Evolutionary conservation across 2,888 invertebrate genomes (phyloP), one percentile per base, ranked within the genome.

Genomic region (Apoderus coryli): DNA sequence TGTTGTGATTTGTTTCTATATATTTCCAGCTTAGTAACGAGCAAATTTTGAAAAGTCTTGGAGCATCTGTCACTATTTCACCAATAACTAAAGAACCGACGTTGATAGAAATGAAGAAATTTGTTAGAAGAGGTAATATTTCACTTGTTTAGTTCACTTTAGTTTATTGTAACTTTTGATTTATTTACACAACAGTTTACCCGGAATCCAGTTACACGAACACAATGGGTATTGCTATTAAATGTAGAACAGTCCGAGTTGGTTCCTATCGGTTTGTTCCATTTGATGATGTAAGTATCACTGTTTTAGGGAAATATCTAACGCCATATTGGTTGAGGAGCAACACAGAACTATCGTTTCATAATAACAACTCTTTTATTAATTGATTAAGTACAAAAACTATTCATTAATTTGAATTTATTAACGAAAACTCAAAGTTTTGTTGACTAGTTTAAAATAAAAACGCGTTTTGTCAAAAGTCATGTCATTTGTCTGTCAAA

Each of bases 211-310:
- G n/a, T n/a, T n/a, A n/a, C n/a, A n/a, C 19, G 4, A 34, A 37
- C 15, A 22, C 27, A 5, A 16, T 39, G 4, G 41, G 31, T 22
- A 36, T 41, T 4, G 31, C 32, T 22, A 30, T 57, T 11, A 35
- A 41, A 35, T 86, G 86, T 54, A 68, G 81, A 42, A 77, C 80
- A 11, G 72, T 89, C 32, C 67, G 88, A 40, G 76, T 90, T 52
- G 89, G 90, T 22, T 81, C 85, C 10, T 81, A 84, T 53, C 76
- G 78, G 60, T 80, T 76, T 49, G 66, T 72, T 41, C 77, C 84
- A 14, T 67, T 65, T 36, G 77, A 81, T 52, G 70, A 72, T 56
- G 76, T 86, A 55, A 52, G 65, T 36, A 48, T 65, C 26, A 16
- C 6, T 9, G 10, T 9, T 24, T 6, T 24, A 24, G 5, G 25